phyloP scores from a whole-genome alignment of 1,140 invertebrate species.

The Aphelenchoides fujianensis region DNA sequence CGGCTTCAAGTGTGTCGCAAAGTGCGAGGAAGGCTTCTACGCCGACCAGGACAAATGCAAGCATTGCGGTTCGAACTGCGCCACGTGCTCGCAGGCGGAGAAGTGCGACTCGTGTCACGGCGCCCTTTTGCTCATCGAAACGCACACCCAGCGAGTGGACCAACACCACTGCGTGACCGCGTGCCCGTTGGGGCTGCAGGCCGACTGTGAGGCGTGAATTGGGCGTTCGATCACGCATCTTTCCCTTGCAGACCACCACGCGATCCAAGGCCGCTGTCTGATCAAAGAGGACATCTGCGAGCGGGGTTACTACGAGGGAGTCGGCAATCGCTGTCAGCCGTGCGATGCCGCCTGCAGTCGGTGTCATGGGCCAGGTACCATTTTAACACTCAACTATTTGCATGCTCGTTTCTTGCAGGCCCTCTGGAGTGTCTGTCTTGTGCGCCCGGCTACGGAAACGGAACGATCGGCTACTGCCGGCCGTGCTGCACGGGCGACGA shows the following conservation, averaged over 20 bases:
- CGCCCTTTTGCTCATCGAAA: slow-evolving; percentile 53
- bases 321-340: slow-evolving; percentile 39
- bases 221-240: not conserved
- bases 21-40: slow-evolving; percentile 58
- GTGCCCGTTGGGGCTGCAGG: slow-evolving; percentile 52
- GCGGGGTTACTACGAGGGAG: slow-evolving; percentile 48
- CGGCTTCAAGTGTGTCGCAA: slow-evolving; percentile 57
- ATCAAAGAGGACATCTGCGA: slow-evolving; percentile 52
- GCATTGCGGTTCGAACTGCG: slow-evolving; percentile 49
- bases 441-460: slow-evolving; percentile 50
- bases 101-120: slow-evolving; percentile 57
- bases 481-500: slow-evolving; percentile 47
- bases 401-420: slow-evolving; percentile 20
- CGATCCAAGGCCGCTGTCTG: slow-evolving; percentile 56
- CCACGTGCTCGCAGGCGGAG: slow-evolving; percentile 54
- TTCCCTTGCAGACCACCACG: slow-evolving; percentile 34
- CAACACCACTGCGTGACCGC: slow-evolving; percentile 59
- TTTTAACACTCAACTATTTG: slow-evolving; percentile 1
- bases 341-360: slow-evolving; percentile 57
- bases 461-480: slow-evolving; percentile 56
- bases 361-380: slow-evolving; percentile 56
- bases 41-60: slow-evolving; percentile 57
- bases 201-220: slow-evolving; percentile 45
- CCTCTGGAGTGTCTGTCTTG: slow-evolving; percentile 52
- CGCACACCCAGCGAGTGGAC: slow-evolving; percentile 50